Conservation (phyloP, 2,888 invertebrate genomes). For the Acronicta leporina region DNA sequence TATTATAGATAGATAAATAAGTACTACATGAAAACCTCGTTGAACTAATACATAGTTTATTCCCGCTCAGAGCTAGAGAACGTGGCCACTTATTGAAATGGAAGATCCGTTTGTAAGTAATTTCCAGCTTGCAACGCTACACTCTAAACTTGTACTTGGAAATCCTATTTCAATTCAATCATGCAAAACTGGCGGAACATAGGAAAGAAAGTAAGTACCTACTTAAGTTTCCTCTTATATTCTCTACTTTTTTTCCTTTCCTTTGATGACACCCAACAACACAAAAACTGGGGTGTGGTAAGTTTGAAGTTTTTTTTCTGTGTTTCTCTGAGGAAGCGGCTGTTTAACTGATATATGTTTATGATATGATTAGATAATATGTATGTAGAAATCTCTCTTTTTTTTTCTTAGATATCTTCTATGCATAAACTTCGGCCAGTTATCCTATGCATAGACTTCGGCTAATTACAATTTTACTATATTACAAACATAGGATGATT, state of each 20-base stretch:
- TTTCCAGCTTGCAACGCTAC: slow-evolving; percentile 7
- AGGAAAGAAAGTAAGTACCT: slow-evolving; percentile 19
- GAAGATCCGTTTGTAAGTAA: slow-evolving; percentile 16
- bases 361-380: too few species aligned
- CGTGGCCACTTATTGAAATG: slow-evolving; percentile 27
- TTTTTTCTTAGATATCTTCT: too few species aligned
- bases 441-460: too few species aligned
- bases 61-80: slow-evolving; percentile 3
- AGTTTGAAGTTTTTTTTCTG: too few species aligned
- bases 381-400: too few species aligned
- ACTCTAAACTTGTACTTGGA: slow-evolving; percentile 30
- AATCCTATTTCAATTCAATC: slow-evolving; percentile 46
- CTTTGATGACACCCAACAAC: neutral
- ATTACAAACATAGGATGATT: too few species aligned
- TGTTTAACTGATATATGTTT: too few species aligned
- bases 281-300: neutral
- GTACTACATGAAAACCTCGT: too few species aligned
- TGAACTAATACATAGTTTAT: neutral
- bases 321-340: too few species aligned
- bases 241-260: slow-evolving; percentile 5
- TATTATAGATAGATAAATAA: too few species aligned
- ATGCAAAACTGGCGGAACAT: slow-evolving; percentile 13
- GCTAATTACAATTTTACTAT: too few species aligned
- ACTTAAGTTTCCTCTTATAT: slow-evolving; percentile 28
- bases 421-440: too few species aligned